Base-by-base conservation (phyloP, 2,113 vertebrate genomes). In the Xiphophorus couchianus region DNA sequence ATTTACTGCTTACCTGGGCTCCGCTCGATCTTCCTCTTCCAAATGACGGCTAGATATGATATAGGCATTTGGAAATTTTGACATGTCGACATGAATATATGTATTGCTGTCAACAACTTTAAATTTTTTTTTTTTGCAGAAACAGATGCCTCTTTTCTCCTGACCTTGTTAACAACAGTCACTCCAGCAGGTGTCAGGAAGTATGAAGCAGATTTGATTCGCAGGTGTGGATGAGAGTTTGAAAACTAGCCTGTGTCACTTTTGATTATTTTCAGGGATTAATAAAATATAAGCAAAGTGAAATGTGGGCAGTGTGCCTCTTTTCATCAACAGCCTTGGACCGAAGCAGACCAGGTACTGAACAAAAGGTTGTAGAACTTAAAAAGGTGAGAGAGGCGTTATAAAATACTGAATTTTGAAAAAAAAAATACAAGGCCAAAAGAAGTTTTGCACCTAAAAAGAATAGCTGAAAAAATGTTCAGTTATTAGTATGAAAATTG, bases 201-300 rank as follows among this genome's bases (percentile, higher is more conserved):
- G 44, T 61, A 68, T 77, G 51, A 63, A 19, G 42, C 25, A 30
- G 1, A 42, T 78, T 69, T 69, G 22, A 75, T 42, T 42, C 62
- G 48, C 27, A 17, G 27, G 28, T 62, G 62, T 63, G 12, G 3
- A 44, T 65, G 54, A 42, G 73, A 61, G 33, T 66, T 65, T 72
- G n/a, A 28, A 73, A 72, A 73, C 25, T 68, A 31, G 42, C 62
- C 29, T 12, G 14, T 69, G 37, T 25, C 39, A 66, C 58, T 67
- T 70, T 44, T 4, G 25, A 73, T 78, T 27, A 35, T 74, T 79
- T 68, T 69, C n/a, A 66, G 39, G 19, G 64, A 82, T 70, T 35
- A 82, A 61, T 66, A 7, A 48, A 2, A 14, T 60, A 30, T 51
- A n/a, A 31, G 7, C 28, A 25, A 10, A 72, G 48, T 51, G 9